Conservation (phyloP, 1,140 invertebrate genomes). For the Bathynomus jamesi region DNA sequence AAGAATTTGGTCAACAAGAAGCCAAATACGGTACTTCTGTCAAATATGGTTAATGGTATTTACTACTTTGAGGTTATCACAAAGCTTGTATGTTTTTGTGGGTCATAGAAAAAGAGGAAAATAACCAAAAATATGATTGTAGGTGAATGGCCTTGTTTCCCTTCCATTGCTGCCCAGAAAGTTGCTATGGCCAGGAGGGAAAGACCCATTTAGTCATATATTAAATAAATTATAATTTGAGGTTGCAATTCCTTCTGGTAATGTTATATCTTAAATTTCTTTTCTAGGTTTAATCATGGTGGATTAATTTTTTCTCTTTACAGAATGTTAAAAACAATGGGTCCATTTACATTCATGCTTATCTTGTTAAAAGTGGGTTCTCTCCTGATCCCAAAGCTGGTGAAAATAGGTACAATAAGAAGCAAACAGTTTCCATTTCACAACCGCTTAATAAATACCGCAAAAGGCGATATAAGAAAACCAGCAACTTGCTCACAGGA, state of each 20-base stretch:
- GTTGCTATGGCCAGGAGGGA: neutral
- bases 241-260: neutral
- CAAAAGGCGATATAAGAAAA: conserved; percentile 76
- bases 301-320: conserved; percentile 24
- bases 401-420: conserved; percentile 57
- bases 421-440: conserved; percentile 62
- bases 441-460: conserved; percentile 84
- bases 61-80: no score
- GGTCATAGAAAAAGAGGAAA: no score
- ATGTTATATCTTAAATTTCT: neutral
- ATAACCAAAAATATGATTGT: no score
- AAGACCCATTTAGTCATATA: neutral
- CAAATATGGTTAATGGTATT: neutral
- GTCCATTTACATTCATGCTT: conserved; percentile 86
- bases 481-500: conserved; percentile 90
- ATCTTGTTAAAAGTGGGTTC: conserved; percentile 69
- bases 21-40: no score
- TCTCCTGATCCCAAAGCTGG: conserved; percentile 63
- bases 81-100: neutral
- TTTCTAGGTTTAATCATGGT: conserved; percentile 1
- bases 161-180: no score
- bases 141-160: no score
- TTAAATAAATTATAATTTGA: neutral
- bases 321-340: conserved; percentile 80
- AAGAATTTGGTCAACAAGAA: neutral